These are phyloP conservation scores for Glareola pratincola DNA, from an alignment of 2,113 vertebrate genomes.

Conservation along the genomic window DNA sequence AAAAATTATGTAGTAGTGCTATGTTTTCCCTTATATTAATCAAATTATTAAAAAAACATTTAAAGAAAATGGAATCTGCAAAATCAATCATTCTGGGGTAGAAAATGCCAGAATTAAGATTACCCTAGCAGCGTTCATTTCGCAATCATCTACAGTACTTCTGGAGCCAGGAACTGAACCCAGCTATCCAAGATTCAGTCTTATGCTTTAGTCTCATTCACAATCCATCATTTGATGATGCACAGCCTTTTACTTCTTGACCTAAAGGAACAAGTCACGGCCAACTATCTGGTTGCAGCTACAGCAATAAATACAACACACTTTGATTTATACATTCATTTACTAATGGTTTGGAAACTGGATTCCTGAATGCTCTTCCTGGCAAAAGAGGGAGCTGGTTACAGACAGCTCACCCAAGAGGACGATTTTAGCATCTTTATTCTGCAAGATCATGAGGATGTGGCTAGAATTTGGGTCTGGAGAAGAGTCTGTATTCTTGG, in stretches of 20 bases:
- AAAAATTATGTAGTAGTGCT: background rate
- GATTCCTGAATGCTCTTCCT: background rate
- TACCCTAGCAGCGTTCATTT: background rate
- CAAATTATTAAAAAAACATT: conserved; percentile 6
- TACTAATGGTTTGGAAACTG: background rate
- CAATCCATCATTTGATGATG: conserved; percentile 32
- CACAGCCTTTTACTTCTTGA: conserved; percentile 9
- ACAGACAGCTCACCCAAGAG: background rate
- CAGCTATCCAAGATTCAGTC: conserved; percentile 25
- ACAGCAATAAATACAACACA: background rate
- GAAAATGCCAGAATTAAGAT: conserved; percentile 9
- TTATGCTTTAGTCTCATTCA: background rate
- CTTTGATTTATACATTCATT: conserved; percentile 14
- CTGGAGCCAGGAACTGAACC: conserved; percentile 28
- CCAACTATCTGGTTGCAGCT: background rate
- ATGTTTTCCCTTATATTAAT: background rate
- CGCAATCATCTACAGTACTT: background rate
- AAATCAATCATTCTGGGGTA: conserved; percentile 32
- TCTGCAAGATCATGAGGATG: background rate
- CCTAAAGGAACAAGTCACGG: background rate
- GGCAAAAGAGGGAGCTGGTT: background rate
- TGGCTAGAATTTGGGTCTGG: background rate
- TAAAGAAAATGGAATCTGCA: conserved; percentile 2
- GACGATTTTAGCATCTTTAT: background rate
- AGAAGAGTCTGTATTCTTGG: background rate